Evolutionary conservation across 2,797 vertebrate genomes (phyloP).

Genomic region (Anguilla anguilla): DNA sequence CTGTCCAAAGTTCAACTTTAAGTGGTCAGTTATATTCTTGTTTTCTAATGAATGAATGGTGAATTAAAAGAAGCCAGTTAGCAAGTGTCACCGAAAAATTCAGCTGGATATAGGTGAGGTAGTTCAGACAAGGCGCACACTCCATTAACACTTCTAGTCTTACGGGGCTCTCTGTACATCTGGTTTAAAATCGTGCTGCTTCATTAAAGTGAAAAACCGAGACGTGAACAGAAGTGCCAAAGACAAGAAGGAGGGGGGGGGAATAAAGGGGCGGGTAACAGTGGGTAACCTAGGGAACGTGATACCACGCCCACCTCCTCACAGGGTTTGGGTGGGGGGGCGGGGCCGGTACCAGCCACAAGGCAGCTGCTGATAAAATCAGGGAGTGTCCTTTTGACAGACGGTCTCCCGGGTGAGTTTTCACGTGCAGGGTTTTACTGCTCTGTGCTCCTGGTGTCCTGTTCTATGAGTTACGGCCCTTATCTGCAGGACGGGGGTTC

Average conservation of each 20-base stretch:
- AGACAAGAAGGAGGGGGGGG: not conserved
- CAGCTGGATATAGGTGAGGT: too few relatives aligned
- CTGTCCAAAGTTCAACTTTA: not conserved
- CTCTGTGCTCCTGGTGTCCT: not conserved
- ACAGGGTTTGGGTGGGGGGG: not conserved
- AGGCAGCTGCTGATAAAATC: not conserved
- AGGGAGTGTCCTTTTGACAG: not conserved
- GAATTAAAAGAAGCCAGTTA: too few relatives aligned
- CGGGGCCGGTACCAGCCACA: not conserved
- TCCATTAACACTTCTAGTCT: not conserved
- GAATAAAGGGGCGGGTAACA: not conserved
- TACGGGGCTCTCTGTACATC: not conserved
- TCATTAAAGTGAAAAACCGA: not conserved
- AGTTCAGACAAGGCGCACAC: not conserved
- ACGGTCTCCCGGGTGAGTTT: not conserved
- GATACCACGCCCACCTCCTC: not conserved
- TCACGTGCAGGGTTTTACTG: not conserved
- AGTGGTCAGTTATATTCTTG: not conserved
- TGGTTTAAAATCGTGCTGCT: not conserved
- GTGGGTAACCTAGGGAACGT: not conserved
- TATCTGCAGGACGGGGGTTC: not conserved
- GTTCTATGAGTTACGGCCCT: not conserved
- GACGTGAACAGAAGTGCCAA: not conserved
- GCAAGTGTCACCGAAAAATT: too few relatives aligned
- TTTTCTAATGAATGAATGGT: too few relatives aligned